A percentile compares a stretch with the other conserved stretches of the same genome.
phyloP scores from a whole-genome alignment of 1,140 invertebrate species.

The Drosophila pectinifera region DNA sequence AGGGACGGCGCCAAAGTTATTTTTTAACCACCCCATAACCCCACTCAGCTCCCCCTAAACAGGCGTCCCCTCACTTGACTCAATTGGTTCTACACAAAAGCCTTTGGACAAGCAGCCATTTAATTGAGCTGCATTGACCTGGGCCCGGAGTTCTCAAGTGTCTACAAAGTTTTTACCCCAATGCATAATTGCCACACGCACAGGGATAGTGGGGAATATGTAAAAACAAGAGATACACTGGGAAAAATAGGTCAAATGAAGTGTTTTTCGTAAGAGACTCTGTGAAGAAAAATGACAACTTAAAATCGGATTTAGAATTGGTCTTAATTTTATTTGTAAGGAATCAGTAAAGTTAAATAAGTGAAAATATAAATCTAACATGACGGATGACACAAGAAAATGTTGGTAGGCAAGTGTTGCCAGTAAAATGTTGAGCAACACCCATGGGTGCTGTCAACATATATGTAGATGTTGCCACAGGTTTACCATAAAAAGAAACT shows the following conservation, averaged over 20 bases:
- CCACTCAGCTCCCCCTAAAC: slow-evolving; percentile 16
- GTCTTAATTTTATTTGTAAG: too few species aligned
- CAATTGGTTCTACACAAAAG: slow-evolving; percentile 40
- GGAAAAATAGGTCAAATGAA: neutral
- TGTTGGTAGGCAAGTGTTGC: too few species aligned
- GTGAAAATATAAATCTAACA: too few species aligned
- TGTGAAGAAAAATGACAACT: too few species aligned
- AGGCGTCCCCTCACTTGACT: slow-evolving; percentile 27
- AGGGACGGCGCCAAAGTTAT: slow-evolving; percentile 58
- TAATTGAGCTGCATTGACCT: slow-evolving; percentile 75
- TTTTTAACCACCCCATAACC: slow-evolving; percentile 13
- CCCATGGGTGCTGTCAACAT: too few species aligned
- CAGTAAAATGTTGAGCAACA: too few species aligned
- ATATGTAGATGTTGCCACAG: too few species aligned
- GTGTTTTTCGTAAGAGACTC: too few species aligned
- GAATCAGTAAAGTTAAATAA: too few species aligned
- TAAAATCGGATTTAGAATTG: too few species aligned
- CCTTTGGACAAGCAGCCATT: slow-evolving; percentile 44
- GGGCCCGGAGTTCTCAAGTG: slow-evolving; percentile 58
- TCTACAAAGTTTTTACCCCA: slow-evolving; percentile 51
- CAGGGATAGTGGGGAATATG: slow-evolving; percentile 2
- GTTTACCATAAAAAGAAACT: neutral
- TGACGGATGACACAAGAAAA: too few species aligned
- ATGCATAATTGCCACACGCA: slow-evolving; percentile 56
- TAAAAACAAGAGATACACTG: neutral